Evolutionary conservation across 2,113 vertebrate genomes (phyloP), one percentile per base, ranked within the genome.

Genomic region (Aspidoscelis tigris): DNA sequence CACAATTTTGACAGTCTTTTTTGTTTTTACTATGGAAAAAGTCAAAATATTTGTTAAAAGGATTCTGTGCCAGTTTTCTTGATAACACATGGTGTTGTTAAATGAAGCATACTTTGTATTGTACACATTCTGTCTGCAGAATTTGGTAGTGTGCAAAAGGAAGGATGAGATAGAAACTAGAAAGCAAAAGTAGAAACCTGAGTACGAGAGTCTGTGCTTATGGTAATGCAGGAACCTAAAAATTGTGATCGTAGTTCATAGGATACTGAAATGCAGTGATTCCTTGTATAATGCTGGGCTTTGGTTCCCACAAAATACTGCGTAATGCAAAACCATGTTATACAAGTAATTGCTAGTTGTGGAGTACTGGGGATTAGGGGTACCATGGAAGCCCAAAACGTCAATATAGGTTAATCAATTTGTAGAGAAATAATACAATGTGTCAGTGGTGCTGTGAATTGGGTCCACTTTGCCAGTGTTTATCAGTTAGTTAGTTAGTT

Each of bases 1-100:
- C 61, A 75, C 47, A 82, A 43, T 75, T 75, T 9, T 84, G 4
- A 39, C 18, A 18, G 39, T 50, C 76, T 24, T 43, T 65, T 64
- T 65, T 72, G 24, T 4, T 65, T 68, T 41, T 71, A n/a, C 5
- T 79, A 70, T 80, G 44, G 43, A 53, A 80, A 44, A 50, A 53
- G 70, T 84, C 77, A 79, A 85, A 73, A 53, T 85, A 80, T 85
- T 85, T 85, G 8, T n/a, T 72, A 20, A 72, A 41, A 72, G n/a
- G 78, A 39, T 71, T 12, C 22, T 77, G 7, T 75, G 77, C 64
- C 83, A 80, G 16, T 74, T 73, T 84, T 79, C 69, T 73, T 72
- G 69, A 24, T 39, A 84, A 73, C 83, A 84, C 55, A 50, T 84
- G 83, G 53, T 47, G 53, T 74, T 80, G 44, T 61, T 74, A 41